Base-by-base conservation (phyloP, 1,140 invertebrate genomes). In the Aphelenchoides avenae region DNA sequence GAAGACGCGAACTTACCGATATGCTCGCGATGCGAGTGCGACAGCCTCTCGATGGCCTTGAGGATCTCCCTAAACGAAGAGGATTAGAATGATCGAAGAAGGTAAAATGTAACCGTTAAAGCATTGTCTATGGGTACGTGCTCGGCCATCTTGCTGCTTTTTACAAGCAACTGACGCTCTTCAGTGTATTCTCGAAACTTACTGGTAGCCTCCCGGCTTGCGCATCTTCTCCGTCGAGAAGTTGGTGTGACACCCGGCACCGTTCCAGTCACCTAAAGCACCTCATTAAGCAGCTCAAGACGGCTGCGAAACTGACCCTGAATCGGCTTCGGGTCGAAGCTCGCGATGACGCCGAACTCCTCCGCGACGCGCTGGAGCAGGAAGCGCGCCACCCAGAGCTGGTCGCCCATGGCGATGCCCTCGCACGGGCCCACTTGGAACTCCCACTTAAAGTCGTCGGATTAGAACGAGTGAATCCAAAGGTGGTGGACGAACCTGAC, bases 191-290 rank as follows among this genome's bases (percentile, higher is more conserved):
- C n/a, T n/a, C n/a, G n/a, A n/a, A n/a, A 79, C 81, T 80, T 68
- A 83, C 80, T 83, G 81, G 60, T 86, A 84, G 2, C 91, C 90
- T 52, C 87, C 86, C 0, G 87, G 84, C 50, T 85, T 83, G 53
- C 91, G 83, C 89, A 92, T 94, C 2, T 84, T 78, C 64, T 87
- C 85, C 0, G 91, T 92, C 0, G 88, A 91, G 79, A 90, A 93
- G 74, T 95, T 94, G 2, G 85, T 86, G 57, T 84, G 84, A 1
- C 88, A 88, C 0, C 90, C 91, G 40, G 91, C 89, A 1, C 91
- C 91, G 62, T 93, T 92, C 86, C 89, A 91, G 66, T 89, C 83
- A 1, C 73, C 57, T 58, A 5, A n/a, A n/a, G n/a, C n/a, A n/a
- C n/a, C n/a, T n/a, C n/a, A n/a, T n/a, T n/a, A n/a, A n/a, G n/a